Percentiles rank a stretch among this genome's conserved stretches.
Conservation (phyloP, 2,113 vertebrate species). For the Onychostoma macrolepis region DNA sequence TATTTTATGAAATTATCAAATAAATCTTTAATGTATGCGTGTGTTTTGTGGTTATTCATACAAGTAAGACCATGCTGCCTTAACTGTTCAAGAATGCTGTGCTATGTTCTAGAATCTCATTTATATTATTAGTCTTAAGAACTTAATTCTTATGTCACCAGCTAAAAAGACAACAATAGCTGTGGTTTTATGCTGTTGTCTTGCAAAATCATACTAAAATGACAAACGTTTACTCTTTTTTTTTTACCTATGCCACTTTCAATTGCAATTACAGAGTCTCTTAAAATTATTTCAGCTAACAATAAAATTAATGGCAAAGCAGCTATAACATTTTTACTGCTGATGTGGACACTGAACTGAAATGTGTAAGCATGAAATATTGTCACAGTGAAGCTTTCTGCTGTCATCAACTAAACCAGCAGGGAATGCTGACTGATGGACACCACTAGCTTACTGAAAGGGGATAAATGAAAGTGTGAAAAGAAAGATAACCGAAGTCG, state of each 20-base stretch:
- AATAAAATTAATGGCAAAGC: neutral
- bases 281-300: neutral
- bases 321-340: neutral
- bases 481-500: neutral
- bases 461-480: neutral
- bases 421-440: constrained; percentile 12
- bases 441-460: neutral
- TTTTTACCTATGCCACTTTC: neutral
- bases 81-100: neutral
- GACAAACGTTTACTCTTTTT: neutral
- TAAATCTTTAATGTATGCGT: neutral
- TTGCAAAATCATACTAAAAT: neutral
- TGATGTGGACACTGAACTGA: neutral
- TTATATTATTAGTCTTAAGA: neutral
- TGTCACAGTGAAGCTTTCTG: neutral
- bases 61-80: neutral
- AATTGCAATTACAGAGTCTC: neutral
- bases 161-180: neutral
- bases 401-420: constrained; percentile 65
- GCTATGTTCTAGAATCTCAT: neutral
- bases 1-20: neutral
- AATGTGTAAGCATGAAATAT: neutral
- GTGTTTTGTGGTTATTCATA: neutral
- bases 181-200: neutral
- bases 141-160: neutral